These are phyloP conservation scores for Adoxophyes honmai DNA, from an alignment of 1,140 invertebrate genomes.

Conservation along the genomic window DNA sequence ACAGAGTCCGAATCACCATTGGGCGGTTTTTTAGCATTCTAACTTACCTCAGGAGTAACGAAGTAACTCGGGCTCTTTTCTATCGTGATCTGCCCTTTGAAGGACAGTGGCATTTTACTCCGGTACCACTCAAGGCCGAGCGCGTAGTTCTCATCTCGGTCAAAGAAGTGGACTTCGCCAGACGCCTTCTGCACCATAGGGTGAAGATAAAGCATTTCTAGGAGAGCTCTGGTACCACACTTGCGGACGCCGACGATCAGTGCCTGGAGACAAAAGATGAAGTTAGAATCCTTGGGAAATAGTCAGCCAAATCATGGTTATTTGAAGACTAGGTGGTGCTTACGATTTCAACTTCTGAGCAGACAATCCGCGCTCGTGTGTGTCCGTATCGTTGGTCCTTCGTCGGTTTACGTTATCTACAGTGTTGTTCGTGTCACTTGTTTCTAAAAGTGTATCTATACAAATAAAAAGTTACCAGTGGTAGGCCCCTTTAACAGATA, in stretches of 20 bases:
- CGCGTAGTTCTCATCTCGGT: slow-evolving; percentile 93
- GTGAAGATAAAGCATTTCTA: slow-evolving; percentile 96
- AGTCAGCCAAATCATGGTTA: too few relatives aligned
- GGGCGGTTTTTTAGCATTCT: too few relatives aligned
- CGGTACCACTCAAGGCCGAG: slow-evolving; percentile 95
- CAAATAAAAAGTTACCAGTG: too few relatives aligned
- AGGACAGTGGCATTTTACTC: slow-evolving; percentile 94
- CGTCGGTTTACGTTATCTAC: too few relatives aligned
- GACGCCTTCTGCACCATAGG: slow-evolving; percentile 94
- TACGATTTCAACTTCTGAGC: too few relatives aligned
- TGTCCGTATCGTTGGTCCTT: too few relatives aligned
- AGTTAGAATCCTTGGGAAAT: background rate
- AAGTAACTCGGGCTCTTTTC: slow-evolving; percentile 99
- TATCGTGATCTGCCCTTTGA: slow-evolving; percentile 93
- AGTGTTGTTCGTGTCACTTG: too few relatives aligned
- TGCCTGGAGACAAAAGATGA: slow-evolving; percentile 80
- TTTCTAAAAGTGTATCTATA: too few relatives aligned
- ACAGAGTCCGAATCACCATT: too few relatives aligned
- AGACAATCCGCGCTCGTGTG: too few relatives aligned
- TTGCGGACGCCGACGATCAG: slow-evolving; percentile 97
- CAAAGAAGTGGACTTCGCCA: slow-evolving; percentile 96
- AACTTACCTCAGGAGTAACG: slow-evolving; percentile 93
- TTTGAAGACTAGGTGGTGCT: too few relatives aligned
- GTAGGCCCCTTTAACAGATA: too few relatives aligned
- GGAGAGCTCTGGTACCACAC: slow-evolving; percentile 93